Percentiles rank a stretch among this genome's conserved stretches.
These are phyloP conservation scores for Macrochelys suwanniensis DNA, from an alignment of 2,797 vertebrate species.

Conservation along the genomic window DNA sequence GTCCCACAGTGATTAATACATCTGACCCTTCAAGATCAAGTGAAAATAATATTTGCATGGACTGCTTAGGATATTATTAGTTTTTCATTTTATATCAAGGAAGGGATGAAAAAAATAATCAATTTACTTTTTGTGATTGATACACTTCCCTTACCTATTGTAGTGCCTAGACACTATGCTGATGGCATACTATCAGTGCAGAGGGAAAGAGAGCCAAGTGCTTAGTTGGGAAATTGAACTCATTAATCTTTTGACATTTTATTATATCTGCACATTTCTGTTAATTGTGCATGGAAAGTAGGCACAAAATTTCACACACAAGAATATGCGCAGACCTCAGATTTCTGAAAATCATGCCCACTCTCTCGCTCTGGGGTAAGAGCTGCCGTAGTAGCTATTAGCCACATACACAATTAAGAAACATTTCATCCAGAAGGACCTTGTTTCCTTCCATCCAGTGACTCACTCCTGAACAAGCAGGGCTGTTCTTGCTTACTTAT, in stretches of 20 bases:
- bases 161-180: background rate
- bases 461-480: background rate
- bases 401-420: background rate
- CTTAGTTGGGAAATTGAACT: constrained; percentile 9
- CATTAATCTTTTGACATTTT: constrained; percentile 55
- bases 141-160: constrained; percentile 43
- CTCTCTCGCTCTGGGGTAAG: background rate
- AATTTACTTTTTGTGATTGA: constrained; percentile 61
- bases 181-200: background rate
- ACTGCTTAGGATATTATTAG: constrained; percentile 66
- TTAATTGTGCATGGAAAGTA: constrained; percentile 43
- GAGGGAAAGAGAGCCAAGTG: constrained; percentile 10
- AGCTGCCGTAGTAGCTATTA: constrained; percentile 11
- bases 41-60: background rate
- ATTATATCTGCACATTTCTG: constrained; percentile 1
- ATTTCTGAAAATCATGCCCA: background rate
- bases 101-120: constrained; percentile 56
- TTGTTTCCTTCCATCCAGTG: background rate
- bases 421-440: background rate
- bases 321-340: background rate
- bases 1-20: background rate
- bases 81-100: constrained; percentile 68
- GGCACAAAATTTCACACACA: constrained; percentile 7
- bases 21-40: background rate
- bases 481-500: background rate